Evolutionary conservation across 1,140 invertebrate species (phyloP).

Genomic region (Drosophila bocqueti): DNA sequence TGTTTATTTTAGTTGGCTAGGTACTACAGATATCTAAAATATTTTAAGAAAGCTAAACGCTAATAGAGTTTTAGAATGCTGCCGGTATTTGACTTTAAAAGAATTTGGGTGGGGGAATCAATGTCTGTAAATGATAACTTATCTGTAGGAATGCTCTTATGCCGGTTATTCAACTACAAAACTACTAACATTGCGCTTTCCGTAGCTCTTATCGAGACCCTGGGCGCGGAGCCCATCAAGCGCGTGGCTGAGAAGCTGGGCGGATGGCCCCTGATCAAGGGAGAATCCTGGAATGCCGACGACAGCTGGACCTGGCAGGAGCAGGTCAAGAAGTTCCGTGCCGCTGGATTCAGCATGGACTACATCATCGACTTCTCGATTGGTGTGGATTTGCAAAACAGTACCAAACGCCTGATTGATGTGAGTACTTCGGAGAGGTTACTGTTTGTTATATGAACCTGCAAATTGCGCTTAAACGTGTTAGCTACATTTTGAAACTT

Average conservation of each 20-base stretch:
- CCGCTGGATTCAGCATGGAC: conserved; percentile 93
- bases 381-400: conserved; percentile 96
- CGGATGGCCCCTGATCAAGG: conserved; percentile 95
- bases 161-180: background rate
- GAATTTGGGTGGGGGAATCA: background rate
- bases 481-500: background rate
- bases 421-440: conserved; percentile 87
- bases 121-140: background rate
- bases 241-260: conserved; percentile 91
- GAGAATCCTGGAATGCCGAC: conserved; percentile 90
- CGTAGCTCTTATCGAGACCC: conserved; percentile 89
- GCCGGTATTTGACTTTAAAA: background rate
- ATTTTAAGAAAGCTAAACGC: background rate
- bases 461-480: background rate
- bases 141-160: background rate
- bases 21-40: background rate
- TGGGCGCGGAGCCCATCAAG: conserved; percentile 90
- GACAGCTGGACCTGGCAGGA: conserved; percentile 92
- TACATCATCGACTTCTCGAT: conserved; percentile 97
- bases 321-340: conserved; percentile 92
- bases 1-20: background rate
- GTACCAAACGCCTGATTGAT: conserved; percentile 93
- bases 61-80: background rate
- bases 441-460: background rate
- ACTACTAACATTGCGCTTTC: background rate